These are phyloP conservation scores for Hipposideros armiger DNA, from an alignment of 2,113 vertebrate genomes.

Conservation along the genomic window DNA sequence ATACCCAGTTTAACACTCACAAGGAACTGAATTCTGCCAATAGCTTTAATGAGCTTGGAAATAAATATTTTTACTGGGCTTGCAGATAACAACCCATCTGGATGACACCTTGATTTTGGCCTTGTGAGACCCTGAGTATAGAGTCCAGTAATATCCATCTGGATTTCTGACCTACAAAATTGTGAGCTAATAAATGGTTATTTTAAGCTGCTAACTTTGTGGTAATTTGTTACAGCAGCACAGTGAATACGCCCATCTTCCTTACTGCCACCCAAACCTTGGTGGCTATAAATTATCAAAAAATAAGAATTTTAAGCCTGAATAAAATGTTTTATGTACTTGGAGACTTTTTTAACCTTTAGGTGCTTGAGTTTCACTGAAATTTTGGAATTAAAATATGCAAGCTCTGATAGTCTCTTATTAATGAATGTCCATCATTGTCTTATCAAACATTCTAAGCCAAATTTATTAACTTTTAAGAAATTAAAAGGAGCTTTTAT, in stretches of 20 bases:
- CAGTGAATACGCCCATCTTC: neutral
- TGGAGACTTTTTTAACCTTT: neutral
- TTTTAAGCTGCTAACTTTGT: neutral
- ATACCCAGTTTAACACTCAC: neutral
- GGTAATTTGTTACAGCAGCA: neutral
- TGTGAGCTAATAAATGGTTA: neutral
- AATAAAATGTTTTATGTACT: conserved; percentile 21
- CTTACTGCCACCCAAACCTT: neutral
- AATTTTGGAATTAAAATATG: conserved; percentile 28
- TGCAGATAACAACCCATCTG: neutral
- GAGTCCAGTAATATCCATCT: neutral
- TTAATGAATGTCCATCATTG: conserved; percentile 22
- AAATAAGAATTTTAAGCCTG: conserved; percentile 37
- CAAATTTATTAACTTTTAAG: conserved; percentile 45
- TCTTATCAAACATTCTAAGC: conserved; percentile 34
- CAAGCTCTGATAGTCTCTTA: neutral
- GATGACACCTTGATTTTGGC: neutral
- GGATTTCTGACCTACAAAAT: neutral
- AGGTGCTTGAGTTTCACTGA: neutral
- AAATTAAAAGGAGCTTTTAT: neutral
- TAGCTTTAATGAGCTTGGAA: neutral
- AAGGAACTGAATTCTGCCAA: conserved; percentile 3
- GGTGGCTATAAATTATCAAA: neutral
- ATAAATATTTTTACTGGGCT: neutral
- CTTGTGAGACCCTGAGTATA: neutral